Base-by-base conservation (phyloP, 1,140 invertebrate genomes). In the Frieseomelitta varia region DNA sequence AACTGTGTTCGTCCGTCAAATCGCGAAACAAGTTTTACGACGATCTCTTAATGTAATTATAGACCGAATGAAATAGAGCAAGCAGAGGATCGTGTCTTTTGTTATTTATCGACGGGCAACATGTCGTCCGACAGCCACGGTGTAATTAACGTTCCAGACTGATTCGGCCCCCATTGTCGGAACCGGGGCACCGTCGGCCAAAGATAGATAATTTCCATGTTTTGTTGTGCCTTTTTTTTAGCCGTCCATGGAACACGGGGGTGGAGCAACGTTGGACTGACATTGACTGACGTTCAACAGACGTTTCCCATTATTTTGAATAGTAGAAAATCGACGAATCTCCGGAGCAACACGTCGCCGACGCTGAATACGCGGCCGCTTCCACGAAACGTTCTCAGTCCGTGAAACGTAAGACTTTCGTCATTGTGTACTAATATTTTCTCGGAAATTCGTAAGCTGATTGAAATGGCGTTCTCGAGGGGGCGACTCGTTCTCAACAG, bases 231-330 rank as follows among this genome's bases (percentile, higher is more conserved):
- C 78, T 65, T 83, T 87, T 84, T 81, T 81, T 67, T 34, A 61
- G n/a, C 51, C 81, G 63, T 63, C 81, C 51, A 27, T 82, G 72
- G 82, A 24, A 69, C 69, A 82, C 77, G 78, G 80, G 86, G 85
- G 78, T 78, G 87, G 82, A 82, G 75, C 74, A 58, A 85, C 84
- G 83, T 8, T 47, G 65, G 75, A 81, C 81, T 89, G 92, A 93
- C 92, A 87, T 92, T 93, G 92, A 93, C 92, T 92, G 92, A 93
- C 92, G 87, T 86, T 76, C 81, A 82, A 92, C 91, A 90, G 92
- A 92, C 93, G 86, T 93, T 93, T 90, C 88, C 91, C 90, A 93
- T 93, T 93, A 93, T 92, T 92, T 91, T 92, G 87, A 90, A 93
- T 92, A 90, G 85, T 87, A 86, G 86, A 87, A 92, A 93, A 90